phyloP scores from a whole-genome alignment of 2,113 vertebrate genomes.

The Petrocephalus microphthalmus region DNA sequence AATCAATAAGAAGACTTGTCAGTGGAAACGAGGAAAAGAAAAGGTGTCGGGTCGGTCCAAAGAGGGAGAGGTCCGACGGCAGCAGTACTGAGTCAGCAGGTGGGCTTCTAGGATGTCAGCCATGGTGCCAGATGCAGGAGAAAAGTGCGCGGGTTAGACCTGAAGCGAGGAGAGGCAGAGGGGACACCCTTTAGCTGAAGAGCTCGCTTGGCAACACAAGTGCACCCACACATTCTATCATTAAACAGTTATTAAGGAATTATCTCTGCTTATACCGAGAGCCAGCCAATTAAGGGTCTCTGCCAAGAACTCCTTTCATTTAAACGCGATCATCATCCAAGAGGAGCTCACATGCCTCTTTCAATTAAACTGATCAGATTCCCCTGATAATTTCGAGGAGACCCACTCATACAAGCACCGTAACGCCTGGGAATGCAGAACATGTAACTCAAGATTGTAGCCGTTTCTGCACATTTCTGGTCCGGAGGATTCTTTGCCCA shows the following conservation, averaged over 20 bases:
- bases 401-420: background rate
- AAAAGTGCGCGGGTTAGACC: background rate
- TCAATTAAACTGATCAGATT: slow-evolving; percentile 5
- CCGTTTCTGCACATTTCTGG: background rate
- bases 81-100: background rate
- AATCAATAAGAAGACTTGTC: background rate
- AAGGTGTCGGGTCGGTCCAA: background rate
- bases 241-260: slow-evolving; percentile 21
- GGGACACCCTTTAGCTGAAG: background rate
- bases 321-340: background rate
- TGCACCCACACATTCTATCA: slow-evolving; percentile 5
- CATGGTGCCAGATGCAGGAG: background rate
- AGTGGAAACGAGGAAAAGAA: background rate
- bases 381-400: background rate
- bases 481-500: background rate
- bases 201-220: background rate
- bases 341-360: background rate
- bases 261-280: background rate
- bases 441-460: background rate
- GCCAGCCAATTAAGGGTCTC: background rate
- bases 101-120: background rate
- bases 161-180: background rate
- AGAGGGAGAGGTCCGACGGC: background rate
- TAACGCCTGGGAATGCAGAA: background rate
- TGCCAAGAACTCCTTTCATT: background rate